phyloP scores from a whole-genome alignment of 2,113 vertebrate genomes.

The Murina feae region DNA sequence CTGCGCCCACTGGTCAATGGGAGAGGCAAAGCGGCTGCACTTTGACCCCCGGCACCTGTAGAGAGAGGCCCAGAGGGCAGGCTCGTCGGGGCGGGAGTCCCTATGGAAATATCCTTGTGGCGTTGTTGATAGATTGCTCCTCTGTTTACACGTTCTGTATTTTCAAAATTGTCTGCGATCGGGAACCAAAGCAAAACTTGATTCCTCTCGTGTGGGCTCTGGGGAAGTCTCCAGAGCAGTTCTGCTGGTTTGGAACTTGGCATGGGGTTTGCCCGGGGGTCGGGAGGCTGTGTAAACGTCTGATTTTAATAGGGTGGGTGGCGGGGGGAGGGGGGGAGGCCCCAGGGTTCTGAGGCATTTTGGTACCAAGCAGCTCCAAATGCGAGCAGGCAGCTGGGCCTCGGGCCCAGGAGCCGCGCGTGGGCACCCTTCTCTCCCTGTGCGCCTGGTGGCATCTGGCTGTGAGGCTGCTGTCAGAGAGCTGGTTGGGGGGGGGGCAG shows the following conservation, averaged over 20 bases:
- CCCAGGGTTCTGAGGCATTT: not conserved
- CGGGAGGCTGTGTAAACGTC: not conserved
- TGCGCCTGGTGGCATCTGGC: not conserved
- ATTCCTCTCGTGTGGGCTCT: not conserved
- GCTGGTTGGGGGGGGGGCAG: not conserved
- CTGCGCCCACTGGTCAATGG: accelerated
- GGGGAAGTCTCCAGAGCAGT: not conserved
- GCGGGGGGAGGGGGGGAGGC: not conserved
- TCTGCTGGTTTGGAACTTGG: not conserved
- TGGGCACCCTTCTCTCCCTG: accelerated
- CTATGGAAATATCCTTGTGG: not conserved
- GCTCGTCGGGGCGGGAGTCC: not conserved
- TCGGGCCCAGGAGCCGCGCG: not conserved
- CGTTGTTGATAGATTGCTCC: not conserved
- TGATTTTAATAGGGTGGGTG: accelerated
- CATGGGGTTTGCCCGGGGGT: not conserved
- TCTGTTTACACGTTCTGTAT: not conserved
- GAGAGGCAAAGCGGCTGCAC: not conserved
- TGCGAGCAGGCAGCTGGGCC: not conserved
- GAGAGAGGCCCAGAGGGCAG: not conserved
- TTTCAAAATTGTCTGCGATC: not conserved
- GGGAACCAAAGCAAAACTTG: not conserved
- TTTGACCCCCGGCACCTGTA: not conserved
- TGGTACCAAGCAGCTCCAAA: not conserved
- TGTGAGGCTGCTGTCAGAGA: not conserved